Percentiles rank a stretch among this genome's conserved stretches.
These are phyloP conservation scores for Pogonocherus hispidulus DNA, from an alignment of 2,888 invertebrate genomes.

Conservation along the genomic window DNA sequence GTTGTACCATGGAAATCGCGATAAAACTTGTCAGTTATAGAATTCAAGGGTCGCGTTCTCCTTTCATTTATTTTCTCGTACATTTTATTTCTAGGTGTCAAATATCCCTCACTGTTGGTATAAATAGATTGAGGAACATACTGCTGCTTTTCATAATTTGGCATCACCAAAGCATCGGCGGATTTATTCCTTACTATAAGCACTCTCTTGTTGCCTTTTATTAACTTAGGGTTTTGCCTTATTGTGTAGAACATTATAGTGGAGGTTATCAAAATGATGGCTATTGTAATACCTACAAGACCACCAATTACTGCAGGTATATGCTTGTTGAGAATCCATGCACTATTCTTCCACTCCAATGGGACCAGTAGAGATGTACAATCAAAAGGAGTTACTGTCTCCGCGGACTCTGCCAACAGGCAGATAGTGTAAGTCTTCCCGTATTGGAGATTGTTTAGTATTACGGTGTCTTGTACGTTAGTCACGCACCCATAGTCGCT, in stretches of 20 bases:
- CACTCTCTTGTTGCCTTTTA: constrained; percentile 30
- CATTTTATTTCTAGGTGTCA: constrained; percentile 32
- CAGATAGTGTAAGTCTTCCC: constrained; percentile 34
- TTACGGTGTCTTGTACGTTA: constrained; percentile 30
- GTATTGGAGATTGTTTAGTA: constrained; percentile 24
- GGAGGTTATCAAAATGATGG: constrained; percentile 18
- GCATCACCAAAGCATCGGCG: constrained; percentile 23
- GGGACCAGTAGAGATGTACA: constrained; percentile 37
- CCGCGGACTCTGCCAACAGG: constrained; percentile 25
- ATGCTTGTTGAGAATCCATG: constrained; percentile 40
- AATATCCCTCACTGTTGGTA: constrained; percentile 39
- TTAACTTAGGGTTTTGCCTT: constrained; percentile 34
- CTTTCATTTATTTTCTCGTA: constrained; percentile 24
- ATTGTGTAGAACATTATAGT: constrained; percentile 26
- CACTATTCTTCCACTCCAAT: constrained; percentile 23
- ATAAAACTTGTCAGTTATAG: constrained; percentile 34
- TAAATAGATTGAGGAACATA: constrained; percentile 33
- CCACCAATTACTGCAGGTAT: constrained; percentile 30
- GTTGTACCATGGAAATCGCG: constrained; percentile 20
- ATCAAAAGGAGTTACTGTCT: constrained; percentile 39
- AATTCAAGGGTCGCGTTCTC: constrained; percentile 30
- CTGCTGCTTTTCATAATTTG: constrained; percentile 22
- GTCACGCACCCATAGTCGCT: constrained; percentile 35
- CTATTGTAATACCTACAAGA: constrained; percentile 6
- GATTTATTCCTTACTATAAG: constrained; percentile 27